phyloP scores from a whole-genome alignment of 1,140 invertebrate genomes.

The Pantala flavescens region DNA sequence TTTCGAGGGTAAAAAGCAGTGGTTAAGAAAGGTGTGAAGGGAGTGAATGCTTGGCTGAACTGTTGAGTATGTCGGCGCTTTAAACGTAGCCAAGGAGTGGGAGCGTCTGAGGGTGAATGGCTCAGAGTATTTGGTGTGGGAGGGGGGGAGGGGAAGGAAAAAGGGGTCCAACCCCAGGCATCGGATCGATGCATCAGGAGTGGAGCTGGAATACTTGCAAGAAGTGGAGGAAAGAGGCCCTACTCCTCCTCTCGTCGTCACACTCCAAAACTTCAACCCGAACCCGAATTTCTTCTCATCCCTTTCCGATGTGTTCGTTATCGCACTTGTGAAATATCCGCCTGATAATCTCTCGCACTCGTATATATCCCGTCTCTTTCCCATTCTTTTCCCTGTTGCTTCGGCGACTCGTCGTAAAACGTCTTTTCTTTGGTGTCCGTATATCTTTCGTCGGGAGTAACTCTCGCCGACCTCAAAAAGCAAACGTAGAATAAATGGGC shows the following conservation, averaged over 20 bases:
- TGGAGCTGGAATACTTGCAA: slow-evolving; percentile 4
- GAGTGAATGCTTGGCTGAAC: not conserved
- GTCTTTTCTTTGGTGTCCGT: too few species aligned
- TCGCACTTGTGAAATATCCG: too few species aligned
- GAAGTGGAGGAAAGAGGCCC: not conserved
- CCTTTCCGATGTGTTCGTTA: not conserved
- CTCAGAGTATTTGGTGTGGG: not conserved
- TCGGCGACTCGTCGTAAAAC: too few species aligned
- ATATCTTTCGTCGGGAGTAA: too few species aligned
- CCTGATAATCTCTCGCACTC: not conserved
- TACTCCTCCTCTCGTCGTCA: not conserved
- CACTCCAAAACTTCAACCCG: not conserved
- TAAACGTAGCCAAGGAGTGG: not conserved
- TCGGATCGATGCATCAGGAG: slow-evolving; percentile 7
- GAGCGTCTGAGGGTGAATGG: not conserved
- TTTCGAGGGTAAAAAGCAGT: slow-evolving; percentile 1
- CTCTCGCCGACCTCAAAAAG: too few species aligned
- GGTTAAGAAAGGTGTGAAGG: not conserved
- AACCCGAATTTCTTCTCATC: not conserved
- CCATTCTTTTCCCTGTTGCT: not conserved
- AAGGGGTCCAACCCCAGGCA: not conserved
- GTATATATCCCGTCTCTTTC: not conserved
- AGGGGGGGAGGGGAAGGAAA: not conserved
- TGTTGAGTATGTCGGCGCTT: not conserved
- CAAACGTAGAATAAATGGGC: too few species aligned